Conservation (phyloP, 2,888 invertebrate species). For the Diabrotica balteata region DNA sequence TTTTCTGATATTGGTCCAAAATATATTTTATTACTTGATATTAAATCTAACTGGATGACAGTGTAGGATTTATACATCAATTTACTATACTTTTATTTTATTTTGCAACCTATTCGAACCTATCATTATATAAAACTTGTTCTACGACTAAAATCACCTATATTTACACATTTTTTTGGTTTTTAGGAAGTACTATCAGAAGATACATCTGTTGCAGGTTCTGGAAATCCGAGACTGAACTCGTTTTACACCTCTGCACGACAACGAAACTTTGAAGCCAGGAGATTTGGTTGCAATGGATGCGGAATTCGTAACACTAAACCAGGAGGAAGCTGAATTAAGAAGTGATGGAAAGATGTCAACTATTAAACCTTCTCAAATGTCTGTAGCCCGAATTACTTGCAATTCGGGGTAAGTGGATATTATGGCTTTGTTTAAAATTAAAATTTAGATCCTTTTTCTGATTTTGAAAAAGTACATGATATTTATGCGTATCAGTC, state of each 20-base stretch:
- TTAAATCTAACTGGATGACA: no score
- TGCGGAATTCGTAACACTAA: constrained; percentile 89
- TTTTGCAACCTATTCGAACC: no score
- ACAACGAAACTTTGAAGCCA: constrained; percentile 70
- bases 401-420: constrained; percentile 77
- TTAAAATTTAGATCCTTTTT: no score
- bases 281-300: constrained; percentile 86
- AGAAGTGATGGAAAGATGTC: constrained; percentile 86
- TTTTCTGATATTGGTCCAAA: no score
- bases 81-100: no score
- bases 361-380: constrained; percentile 85
- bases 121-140: no score
- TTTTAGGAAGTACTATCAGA: constrained; percentile 68
- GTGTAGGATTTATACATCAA: no score
- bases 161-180: background rate
- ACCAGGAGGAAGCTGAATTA: constrained; percentile 87
- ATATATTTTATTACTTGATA: no score
- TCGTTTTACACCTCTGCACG: constrained; percentile 72
- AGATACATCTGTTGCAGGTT: constrained; percentile 68
- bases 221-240: constrained; percentile 64
- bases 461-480: no score
- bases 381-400: constrained; percentile 87
- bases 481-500: no score
- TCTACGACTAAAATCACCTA: no score
- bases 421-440: no score